Base-by-base conservation (phyloP, 92 coral and sea anemone species). In the Umimayanthus chanpuru region DNA sequence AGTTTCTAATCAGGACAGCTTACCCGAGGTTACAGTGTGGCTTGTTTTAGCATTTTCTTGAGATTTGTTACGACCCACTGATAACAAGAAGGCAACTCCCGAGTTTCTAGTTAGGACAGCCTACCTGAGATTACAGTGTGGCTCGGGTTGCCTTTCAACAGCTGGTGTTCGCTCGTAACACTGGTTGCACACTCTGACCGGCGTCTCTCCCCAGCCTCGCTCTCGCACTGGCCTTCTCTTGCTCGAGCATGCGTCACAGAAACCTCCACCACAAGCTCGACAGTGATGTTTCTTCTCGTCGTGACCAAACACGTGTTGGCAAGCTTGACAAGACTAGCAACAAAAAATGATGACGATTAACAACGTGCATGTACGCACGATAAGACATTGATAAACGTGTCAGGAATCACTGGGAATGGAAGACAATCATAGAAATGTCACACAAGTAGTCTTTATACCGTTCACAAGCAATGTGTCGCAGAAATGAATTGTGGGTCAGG, bases 211-310 rank as follows among this genome's bases (percentile, higher is more conserved):
- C 99, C 99, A 97, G 89, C 98, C 99, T 88, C 94, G 93, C 65
- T 70, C 87, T 83, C 65, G 87, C 73, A 97, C 99, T 39, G 95
- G 95, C 82, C 87, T 95, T 87, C 82, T 89, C 91, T 95, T 94
- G 89, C 94, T 88, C 43, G 96, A 95, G 72, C 99, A 97, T n/a
- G 88, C 93, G 77, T 85, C 96, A 58, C 99, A 97, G 88, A 97
- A 96, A 23, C 99, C 99, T 15, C 95, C 94, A 49, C 99, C 99
- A 85, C 99, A 97, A 6, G 95, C 97, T 29, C 99, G 98, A 80
- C 99, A 97, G 81, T 97, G 99, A 83, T 97, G 99, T 73, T 95
- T 97, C 73, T 93, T 93, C 87, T 97, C 98, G 21, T 86, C 91
- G 25, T 72, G 89, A 1, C 79, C 79, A 81, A 97, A 97, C 47